Evolutionary conservation across 2,888 invertebrate genomes (phyloP).

Genomic region (Ischnus inquisitorius): DNA sequence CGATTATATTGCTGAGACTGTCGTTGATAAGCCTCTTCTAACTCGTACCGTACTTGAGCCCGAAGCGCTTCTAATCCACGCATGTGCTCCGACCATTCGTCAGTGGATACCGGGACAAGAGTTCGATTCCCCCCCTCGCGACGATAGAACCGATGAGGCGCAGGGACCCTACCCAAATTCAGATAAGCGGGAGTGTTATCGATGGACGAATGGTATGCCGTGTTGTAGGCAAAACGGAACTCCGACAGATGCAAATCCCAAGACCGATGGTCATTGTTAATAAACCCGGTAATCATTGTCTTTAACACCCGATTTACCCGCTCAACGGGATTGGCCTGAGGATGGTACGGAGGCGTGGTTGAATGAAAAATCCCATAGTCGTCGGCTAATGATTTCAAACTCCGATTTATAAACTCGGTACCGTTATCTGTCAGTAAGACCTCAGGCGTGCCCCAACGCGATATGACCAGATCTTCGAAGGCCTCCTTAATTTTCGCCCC

Average conservation of each 20-base stretch:
- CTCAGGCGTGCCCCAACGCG: slow-evolving; percentile 37
- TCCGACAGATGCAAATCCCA: slow-evolving; percentile 68
- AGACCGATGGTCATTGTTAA: slow-evolving; percentile 61
- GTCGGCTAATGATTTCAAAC: too few species aligned
- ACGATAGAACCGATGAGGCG: background rate
- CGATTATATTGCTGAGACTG: background rate
- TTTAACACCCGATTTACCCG: slow-evolving; percentile 20
- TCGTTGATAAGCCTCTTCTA: background rate
- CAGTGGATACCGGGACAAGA: background rate
- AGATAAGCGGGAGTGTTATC: slow-evolving; percentile 63
- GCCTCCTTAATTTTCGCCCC: too few species aligned
- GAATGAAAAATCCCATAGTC: too few species aligned
- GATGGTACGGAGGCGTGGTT: slow-evolving; percentile 33
- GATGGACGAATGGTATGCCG: slow-evolving; percentile 61
- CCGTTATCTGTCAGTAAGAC: too few species aligned
- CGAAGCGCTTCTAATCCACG: background rate
- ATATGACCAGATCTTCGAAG: too few species aligned
- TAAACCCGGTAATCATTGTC: slow-evolving; percentile 40
- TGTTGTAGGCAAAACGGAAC: slow-evolving; percentile 68
- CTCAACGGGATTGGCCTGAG: slow-evolving; percentile 43
- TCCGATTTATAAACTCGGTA: too few species aligned
- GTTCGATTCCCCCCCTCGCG: background rate
- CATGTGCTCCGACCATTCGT: background rate
- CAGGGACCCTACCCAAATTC: slow-evolving; percentile 47
- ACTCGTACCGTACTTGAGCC: background rate